Percentiles rank a stretch among this genome's conserved stretches.
Evolutionary conservation across 2,888 invertebrate genomes (phyloP).

Genomic region (Julus scanicus): DNA sequence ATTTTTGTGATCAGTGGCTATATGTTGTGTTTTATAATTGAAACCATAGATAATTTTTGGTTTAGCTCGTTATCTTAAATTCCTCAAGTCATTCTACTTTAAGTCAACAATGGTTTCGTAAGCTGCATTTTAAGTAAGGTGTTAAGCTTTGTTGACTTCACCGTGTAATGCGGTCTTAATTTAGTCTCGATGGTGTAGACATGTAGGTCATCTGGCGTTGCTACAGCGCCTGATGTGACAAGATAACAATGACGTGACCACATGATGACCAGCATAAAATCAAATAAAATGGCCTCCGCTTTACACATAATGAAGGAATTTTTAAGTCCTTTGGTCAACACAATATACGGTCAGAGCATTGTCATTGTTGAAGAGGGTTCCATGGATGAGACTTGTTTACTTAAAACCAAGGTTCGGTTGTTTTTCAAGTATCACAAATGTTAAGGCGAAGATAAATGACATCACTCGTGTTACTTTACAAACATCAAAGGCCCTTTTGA

Average conservation of each 20-base stretch:
- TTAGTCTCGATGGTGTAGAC: background rate
- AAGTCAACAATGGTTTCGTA: background rate
- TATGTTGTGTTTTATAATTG: no score
- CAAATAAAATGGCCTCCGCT: background rate
- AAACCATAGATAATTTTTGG: no score
- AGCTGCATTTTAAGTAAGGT: background rate
- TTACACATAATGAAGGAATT: background rate
- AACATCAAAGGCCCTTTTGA: no score
- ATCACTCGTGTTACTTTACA: no score
- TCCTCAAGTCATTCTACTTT: background rate
- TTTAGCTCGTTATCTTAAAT: no score
- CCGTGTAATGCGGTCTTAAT: conserved; percentile 18
- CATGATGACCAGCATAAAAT: conserved; percentile 16
- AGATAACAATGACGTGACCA: conserved; percentile 11
- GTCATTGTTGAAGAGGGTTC: background rate
- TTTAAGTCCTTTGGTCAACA: background rate
- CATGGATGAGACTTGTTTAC: background rate
- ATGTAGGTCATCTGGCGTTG: background rate
- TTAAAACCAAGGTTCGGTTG: background rate
- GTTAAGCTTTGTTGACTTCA: background rate
- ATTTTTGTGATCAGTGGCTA: no score
- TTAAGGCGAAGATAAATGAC: no score
- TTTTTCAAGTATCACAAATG: no score
- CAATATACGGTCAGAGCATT: background rate
- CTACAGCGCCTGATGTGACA: conserved; percentile 6